These are phyloP conservation scores for Ricordea florida DNA, from an alignment of 92 coral and sea anemone species.

Conservation along the genomic window DNA sequence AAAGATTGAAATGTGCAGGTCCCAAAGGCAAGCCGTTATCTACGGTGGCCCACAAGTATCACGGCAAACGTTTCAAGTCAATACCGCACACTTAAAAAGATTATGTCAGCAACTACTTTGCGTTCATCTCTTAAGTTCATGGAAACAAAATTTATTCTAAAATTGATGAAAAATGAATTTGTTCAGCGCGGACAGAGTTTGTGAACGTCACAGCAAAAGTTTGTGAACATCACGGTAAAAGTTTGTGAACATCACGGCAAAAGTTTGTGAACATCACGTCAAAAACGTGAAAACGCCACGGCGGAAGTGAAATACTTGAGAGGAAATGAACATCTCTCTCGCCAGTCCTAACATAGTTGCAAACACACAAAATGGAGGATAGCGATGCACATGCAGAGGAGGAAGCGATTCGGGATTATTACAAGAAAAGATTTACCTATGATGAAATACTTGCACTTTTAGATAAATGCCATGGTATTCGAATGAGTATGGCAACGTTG, in stretches of 20 bases:
- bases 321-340: neutral
- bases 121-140: too few species aligned
- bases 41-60: too few species aligned
- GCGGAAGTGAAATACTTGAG: slow-evolving; percentile 7
- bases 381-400: neutral
- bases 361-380: slow-evolving; percentile 28
- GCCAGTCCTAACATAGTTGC: neutral
- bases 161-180: too few species aligned
- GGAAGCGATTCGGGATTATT: slow-evolving; percentile 18
- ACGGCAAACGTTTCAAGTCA: too few species aligned
- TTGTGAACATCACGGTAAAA: neutral
- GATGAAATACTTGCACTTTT: slow-evolving; percentile 26
- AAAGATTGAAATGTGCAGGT: too few species aligned
- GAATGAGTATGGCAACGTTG: slow-evolving; percentile 12
- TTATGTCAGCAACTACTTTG: too few species aligned
- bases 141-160: too few species aligned
- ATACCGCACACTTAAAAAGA: too few species aligned
- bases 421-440: slow-evolving; percentile 24
- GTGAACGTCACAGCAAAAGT: slow-evolving; percentile 1
- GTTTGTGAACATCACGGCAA: neutral
- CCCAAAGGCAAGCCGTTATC: too few species aligned
- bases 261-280: neutral
- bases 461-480: slow-evolving; percentile 17
- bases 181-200: neutral
- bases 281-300: neutral